A percentile compares a stretch with the other conserved stretches of the same genome.
Evolutionary conservation across 2,113 vertebrate species (phyloP).

Genomic region (Sterrhoptilus dennistouni): DNA sequence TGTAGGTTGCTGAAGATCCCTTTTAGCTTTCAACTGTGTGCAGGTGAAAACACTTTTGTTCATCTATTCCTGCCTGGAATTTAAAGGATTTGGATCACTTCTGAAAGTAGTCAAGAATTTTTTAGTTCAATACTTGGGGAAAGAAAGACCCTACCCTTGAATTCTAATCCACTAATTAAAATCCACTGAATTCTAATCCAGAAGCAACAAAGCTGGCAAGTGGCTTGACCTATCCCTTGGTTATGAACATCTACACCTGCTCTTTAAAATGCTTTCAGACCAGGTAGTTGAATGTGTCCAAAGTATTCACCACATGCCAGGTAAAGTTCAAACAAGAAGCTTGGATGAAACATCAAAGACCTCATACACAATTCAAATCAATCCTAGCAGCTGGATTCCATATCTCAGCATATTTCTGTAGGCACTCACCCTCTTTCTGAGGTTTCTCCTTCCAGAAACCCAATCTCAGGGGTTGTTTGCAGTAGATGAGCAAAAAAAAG

Average conservation of each 20-base stretch:
- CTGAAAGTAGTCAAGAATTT: not conserved
- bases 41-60: not conserved
- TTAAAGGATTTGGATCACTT: not conserved
- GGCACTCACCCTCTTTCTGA: not conserved
- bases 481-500: not conserved
- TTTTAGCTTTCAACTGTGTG: not conserved
- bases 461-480: not conserved
- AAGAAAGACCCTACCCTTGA: not conserved
- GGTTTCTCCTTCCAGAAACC: not conserved
- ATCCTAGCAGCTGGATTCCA: not conserved
- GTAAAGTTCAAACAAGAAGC: not conserved
- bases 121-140: not conserved
- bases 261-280: not conserved
- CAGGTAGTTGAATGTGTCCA: not conserved
- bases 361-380: too few relatives aligned
- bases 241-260: fast-evolving
- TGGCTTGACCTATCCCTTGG: not conserved
- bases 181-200: not conserved
- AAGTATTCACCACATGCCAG: not conserved
- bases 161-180: not conserved
- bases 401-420: not conserved
- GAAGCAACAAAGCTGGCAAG: not conserved
- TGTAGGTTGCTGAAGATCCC: not conserved
- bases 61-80: not conserved
- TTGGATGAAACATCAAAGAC: not conserved